phyloP scores from a whole-genome alignment of 2,888 invertebrate species.

The Ramazzottius varieornatus region DNA sequence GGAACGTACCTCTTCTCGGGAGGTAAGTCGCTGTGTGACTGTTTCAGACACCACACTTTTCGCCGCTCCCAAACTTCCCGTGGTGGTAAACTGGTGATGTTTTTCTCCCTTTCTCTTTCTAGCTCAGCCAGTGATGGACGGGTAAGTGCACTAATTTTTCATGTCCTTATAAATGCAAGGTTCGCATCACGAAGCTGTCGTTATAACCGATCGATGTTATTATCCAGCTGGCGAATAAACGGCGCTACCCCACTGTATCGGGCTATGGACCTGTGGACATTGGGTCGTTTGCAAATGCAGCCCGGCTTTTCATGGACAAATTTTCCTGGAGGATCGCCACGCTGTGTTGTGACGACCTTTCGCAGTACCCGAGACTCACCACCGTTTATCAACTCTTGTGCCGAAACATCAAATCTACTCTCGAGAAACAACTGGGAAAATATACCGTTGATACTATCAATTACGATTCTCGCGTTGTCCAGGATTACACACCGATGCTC shows the following conservation, averaged over 20 bases:
- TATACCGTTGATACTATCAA: background rate
- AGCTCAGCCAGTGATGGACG: background rate
- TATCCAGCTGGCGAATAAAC: background rate
- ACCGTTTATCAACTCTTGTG: background rate
- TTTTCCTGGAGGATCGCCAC: background rate
- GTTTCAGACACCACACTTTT: too few species aligned
- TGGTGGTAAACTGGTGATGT: too few species aligned
- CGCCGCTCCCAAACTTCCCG: too few species aligned
- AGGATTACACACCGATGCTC: background rate
- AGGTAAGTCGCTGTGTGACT: background rate
- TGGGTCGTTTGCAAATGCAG: background rate
- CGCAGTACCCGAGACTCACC: background rate
- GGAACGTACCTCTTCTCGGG: background rate
- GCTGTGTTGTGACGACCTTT: background rate
- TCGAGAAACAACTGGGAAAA: background rate
- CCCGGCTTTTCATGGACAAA: background rate
- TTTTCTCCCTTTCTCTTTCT: background rate
- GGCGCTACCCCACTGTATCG: background rate
- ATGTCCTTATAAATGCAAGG: too few species aligned
- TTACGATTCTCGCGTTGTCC: background rate
- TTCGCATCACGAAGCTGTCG: background rate
- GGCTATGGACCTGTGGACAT: background rate
- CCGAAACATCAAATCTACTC: background rate
- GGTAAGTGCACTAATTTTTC: too few species aligned
- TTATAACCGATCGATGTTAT: background rate